phyloP scores from a whole-genome alignment of 2,797 vertebrate species.

The Gadopsis marmoratus region DNA sequence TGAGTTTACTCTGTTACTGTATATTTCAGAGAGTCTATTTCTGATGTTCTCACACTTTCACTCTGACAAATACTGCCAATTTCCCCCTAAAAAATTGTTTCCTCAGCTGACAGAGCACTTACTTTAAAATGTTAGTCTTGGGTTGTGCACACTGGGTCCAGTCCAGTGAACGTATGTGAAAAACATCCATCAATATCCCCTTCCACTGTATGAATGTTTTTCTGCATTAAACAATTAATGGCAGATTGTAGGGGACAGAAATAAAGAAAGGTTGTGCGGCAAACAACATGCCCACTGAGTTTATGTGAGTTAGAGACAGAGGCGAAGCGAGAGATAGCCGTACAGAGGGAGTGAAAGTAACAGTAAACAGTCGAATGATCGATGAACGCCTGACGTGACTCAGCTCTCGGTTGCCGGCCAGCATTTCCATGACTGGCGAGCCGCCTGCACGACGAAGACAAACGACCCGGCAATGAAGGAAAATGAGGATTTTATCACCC shows the following conservation, averaged over 20 bases:
- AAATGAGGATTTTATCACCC: constrained; percentile 86
- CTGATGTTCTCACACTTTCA: constrained; percentile 27
- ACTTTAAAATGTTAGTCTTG: constrained; percentile 38
- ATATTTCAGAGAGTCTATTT: constrained; percentile 37
- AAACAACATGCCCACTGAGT: constrained; percentile 4
- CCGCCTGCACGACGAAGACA: constrained; percentile 75
- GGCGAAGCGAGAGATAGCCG: constrained; percentile 15
- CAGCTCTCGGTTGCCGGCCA: constrained; percentile 70
- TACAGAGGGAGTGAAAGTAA: constrained; percentile 57
- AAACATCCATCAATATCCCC: constrained; percentile 10
- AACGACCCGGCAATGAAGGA: constrained; percentile 79
- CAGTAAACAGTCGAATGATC: constrained; percentile 78
- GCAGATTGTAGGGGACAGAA: background rate
- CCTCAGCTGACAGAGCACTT: constrained; percentile 32
- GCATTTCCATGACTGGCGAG: constrained; percentile 73
- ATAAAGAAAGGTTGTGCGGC: background rate
- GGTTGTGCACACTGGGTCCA: constrained; percentile 15
- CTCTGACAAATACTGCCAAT: constrained; percentile 21
- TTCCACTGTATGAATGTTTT: background rate
- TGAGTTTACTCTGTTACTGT: constrained; percentile 14
- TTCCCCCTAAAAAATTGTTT: constrained; percentile 13
- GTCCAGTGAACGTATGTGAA: constrained; percentile 19
- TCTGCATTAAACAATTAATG: constrained; percentile 10
- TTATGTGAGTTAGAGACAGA: constrained; percentile 27
- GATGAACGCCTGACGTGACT: constrained; percentile 78